Evolutionary conservation across 2,797 vertebrate genomes (phyloP), one percentile per base, ranked within the genome.

Genomic region (Psittacula derbiana): DNA sequence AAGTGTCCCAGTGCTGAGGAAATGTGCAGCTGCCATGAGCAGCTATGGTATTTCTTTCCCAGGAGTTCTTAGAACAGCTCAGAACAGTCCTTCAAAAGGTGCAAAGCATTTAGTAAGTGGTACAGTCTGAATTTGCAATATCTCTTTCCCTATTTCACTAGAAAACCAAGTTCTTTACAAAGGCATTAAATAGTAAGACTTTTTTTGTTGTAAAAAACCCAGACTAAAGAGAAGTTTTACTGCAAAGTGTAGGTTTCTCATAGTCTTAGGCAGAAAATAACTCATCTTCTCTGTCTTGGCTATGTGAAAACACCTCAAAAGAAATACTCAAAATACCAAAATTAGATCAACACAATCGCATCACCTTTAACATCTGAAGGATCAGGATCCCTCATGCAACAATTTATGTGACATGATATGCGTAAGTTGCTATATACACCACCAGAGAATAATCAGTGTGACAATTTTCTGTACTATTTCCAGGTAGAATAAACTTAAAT

Each of bases 1-100:
- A 33, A 16, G 9, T 0, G 2, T 38, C 70, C 60, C 83, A 16
- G 23, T 12, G 6, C 4, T 7, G 3, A 16, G 78, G 71, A 55
- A 64, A 73, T 0, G 13, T 18, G 30, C 0, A 19, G 40, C 73
- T 81, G 36, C 70, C n/a, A 40, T 1, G 2, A 66, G 5, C 30
- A 38, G 50, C 4, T 40, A 2, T 5, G 4, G 6, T 6, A 23
- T 19, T 70, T 52, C 70, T 40, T 55, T 75, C 50, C 64, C 52
- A 81, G 70, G 31, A 87, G 52, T 21, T 30, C 36, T 41, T 19
- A 24, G 4, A 52, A 36, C 11, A 50, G 16, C 81, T 74, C 49
- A 7, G 44, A 73, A 47, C 38, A 43, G 50, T 10, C 60, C 60
- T 81, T 36, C 40, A 8, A 17, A 83, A 60, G 8, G 16, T 19